These are phyloP conservation scores for Anoplopoma fimbria DNA, from an alignment of 2,113 vertebrate genomes.

Conservation along the genomic window DNA sequence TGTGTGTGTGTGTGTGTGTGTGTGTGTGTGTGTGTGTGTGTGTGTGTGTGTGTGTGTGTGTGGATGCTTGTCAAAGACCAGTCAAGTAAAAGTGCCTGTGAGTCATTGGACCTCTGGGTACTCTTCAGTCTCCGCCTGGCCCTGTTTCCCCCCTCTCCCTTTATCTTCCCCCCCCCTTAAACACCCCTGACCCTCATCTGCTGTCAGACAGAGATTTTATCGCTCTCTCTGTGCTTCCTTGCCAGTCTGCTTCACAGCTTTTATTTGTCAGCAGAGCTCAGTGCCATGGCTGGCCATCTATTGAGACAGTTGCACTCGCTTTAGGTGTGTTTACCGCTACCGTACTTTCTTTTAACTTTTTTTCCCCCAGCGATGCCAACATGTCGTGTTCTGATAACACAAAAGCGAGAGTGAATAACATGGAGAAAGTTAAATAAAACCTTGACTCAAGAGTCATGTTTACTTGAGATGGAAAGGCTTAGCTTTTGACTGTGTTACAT, in stretches of 20 bases:
- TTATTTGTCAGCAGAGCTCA: slow-evolving; percentile 45
- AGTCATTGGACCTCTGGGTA: slow-evolving; percentile 47
- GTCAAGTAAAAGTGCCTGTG: slow-evolving; percentile 28
- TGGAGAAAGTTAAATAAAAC: slow-evolving; percentile 19
- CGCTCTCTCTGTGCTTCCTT: slow-evolving; percentile 3
- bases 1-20: not conserved
- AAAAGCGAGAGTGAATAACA: slow-evolving; percentile 10
- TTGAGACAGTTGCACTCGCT: slow-evolving; percentile 46
- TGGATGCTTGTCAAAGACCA: slow-evolving; percentile 45
- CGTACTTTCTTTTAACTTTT: slow-evolving; percentile 29
- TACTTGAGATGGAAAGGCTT: slow-evolving; percentile 27
- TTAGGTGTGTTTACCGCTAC: slow-evolving; percentile 45
- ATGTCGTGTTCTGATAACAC: slow-evolving; percentile 43
- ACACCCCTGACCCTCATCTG: slow-evolving; percentile 49
- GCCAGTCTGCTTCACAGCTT: slow-evolving; percentile 30
- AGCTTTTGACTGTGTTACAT: slow-evolving; percentile 32
- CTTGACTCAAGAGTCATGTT: slow-evolving; percentile 47
- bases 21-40: slow-evolving; percentile 20
- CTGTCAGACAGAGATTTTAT: slow-evolving; percentile 37
- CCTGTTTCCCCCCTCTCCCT: slow-evolving; percentile 15
- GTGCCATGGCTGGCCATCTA: slow-evolving; percentile 58
- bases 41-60: slow-evolving; percentile 1
- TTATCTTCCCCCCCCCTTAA: slow-evolving; percentile 25
- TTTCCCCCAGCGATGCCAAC: not conserved
- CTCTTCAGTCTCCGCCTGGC: slow-evolving; percentile 37